phyloP scores from a whole-genome alignment of 2,888 invertebrate genomes.

The Helobdella robusta region DNA sequence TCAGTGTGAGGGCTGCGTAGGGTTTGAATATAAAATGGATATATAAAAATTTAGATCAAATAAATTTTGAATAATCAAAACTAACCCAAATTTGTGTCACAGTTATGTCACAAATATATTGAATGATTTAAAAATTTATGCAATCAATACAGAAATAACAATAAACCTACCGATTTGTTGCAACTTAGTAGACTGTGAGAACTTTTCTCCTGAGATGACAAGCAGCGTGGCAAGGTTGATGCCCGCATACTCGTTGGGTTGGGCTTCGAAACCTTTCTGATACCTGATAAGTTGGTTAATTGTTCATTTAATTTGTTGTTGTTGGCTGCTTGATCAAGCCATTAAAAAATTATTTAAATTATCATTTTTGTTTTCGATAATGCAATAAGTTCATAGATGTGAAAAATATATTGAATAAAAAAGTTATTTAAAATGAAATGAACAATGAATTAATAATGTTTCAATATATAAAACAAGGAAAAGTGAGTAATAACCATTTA shows the following conservation, averaged over 20 bases:
- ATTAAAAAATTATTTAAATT: too few species aligned
- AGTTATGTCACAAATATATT: too few species aligned
- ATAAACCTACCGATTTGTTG: conserved; percentile 59
- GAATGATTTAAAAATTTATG: too few species aligned
- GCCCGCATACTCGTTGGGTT: conserved; percentile 97
- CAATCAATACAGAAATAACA: conserved; percentile 1
- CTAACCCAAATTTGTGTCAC: too few species aligned
- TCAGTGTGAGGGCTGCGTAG: conserved; percentile 70
- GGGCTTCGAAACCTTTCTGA: conserved; percentile 85
- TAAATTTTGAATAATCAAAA: too few species aligned
- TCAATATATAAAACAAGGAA: background rate
- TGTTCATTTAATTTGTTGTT: background rate
- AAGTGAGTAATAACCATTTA: conserved; percentile 60
- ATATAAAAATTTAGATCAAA: too few species aligned
- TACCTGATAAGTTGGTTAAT: conserved; percentile 57
- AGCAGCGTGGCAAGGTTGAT: conserved; percentile 93
- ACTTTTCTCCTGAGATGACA: conserved; percentile 90
- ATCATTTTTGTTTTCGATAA: too few species aligned
- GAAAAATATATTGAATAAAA: too few species aligned
- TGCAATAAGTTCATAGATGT: too few species aligned
- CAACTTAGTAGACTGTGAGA: conserved; percentile 56
- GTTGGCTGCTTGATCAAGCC: too few species aligned
- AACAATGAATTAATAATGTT: background rate
- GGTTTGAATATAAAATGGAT: background rate
- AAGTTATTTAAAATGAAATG: background rate